These are phyloP conservation scores for Theretra japonica DNA, from an alignment of 2,888 invertebrate species.

Conservation along the genomic window DNA sequence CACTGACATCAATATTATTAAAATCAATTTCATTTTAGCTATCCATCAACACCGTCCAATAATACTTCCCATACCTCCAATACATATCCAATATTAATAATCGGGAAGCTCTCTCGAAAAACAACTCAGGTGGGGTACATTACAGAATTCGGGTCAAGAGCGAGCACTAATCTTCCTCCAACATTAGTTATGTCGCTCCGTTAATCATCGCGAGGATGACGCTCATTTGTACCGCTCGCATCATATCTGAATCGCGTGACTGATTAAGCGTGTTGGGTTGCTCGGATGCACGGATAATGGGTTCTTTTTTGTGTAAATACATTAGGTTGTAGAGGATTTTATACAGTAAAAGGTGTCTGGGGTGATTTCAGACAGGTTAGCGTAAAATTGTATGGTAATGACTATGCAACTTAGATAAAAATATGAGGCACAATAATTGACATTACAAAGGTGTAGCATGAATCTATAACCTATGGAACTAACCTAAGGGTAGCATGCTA, in stretches of 20 bases:
- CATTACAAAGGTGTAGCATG: too few relatives aligned
- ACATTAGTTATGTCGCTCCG: constrained; percentile 45
- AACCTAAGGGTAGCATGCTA: too few relatives aligned
- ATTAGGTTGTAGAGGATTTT: neutral
- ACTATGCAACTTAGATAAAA: too few relatives aligned
- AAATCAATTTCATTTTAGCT: too few relatives aligned
- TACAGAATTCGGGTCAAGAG: constrained; percentile 55
- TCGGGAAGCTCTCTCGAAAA: neutral
- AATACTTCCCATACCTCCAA: too few relatives aligned
- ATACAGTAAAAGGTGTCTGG: too few relatives aligned
- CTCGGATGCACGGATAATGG: constrained; percentile 29
- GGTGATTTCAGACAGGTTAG: too few relatives aligned
- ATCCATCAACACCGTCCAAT: too few relatives aligned
- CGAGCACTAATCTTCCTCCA: constrained; percentile 51
- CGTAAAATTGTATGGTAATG: too few relatives aligned
- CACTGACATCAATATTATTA: too few relatives aligned
- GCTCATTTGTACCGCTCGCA: constrained; percentile 56
- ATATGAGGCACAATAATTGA: too few relatives aligned
- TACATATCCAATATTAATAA: neutral
- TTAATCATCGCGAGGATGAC: constrained; percentile 49
- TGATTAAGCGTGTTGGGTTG: constrained; percentile 60
- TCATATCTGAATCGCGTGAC: constrained; percentile 69
- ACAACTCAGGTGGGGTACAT: constrained; percentile 20
- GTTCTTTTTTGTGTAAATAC: neutral
- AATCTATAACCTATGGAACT: too few relatives aligned